Percentiles rank a stretch among this genome's conserved stretches.
phyloP scores from a whole-genome alignment of 2,113 vertebrate genomes.

The Ondatra zibethicus region DNA sequence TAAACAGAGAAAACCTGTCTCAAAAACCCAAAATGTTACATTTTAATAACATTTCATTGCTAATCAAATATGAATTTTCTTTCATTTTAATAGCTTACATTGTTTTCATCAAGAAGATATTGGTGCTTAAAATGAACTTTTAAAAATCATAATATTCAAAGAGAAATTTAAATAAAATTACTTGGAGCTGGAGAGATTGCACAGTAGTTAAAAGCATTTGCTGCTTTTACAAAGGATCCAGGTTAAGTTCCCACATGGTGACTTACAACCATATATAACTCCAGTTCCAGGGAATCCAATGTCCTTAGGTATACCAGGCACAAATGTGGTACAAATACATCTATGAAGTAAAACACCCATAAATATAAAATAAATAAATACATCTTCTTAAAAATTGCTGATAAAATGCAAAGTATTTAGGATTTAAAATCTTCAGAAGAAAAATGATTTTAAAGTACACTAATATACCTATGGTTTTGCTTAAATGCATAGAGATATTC shows the following conservation, averaged over 20 bases:
- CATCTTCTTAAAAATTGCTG: background rate
- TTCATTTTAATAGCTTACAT: background rate
- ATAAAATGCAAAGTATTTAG: background rate
- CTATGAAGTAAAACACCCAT: background rate
- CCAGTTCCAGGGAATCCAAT: background rate
- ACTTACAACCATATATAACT: background rate
- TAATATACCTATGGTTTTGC: background rate
- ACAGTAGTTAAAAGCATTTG: background rate
- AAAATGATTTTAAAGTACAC: background rate
- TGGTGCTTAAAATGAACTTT: background rate
- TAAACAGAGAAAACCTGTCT: background rate
- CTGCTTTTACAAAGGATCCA: background rate
- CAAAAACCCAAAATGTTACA: background rate
- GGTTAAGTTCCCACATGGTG: background rate
- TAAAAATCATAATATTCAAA: background rate
- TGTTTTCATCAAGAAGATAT: background rate
- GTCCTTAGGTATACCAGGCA: background rate
- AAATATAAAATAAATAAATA: background rate
- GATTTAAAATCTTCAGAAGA: too few relatives aligned
- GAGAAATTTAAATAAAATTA: background rate
- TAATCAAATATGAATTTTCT: background rate
- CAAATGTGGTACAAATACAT: background rate
- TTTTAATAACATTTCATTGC: background rate
- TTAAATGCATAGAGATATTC: background rate
- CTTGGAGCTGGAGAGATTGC: background rate